phyloP scores from a whole-genome alignment of 2,888 invertebrate species.

The Tolmerus cingulatus region DNA sequence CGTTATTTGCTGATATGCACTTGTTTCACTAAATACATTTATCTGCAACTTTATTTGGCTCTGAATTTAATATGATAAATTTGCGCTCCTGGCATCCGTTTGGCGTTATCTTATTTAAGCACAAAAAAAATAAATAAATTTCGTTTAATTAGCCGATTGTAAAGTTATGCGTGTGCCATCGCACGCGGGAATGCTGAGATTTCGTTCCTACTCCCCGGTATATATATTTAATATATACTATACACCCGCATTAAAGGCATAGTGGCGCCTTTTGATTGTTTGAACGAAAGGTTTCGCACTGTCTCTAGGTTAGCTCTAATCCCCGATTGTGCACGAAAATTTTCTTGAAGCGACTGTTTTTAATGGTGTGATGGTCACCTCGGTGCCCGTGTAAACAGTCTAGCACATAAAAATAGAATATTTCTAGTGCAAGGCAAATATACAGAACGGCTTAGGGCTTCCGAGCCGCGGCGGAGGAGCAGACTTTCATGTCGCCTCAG shows the following conservation, averaged over 20 bases:
- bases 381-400: slow-evolving; percentile 9
- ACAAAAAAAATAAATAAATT: not conserved
- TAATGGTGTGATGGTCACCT: slow-evolving; percentile 30
- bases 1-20: not conserved
- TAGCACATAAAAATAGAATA: slow-evolving; percentile 27
- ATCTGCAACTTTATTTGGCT: not conserved
- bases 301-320: not conserved
- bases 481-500: not conserved
- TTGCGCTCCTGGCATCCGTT: not conserved
- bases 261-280: not conserved
- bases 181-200: not conserved
- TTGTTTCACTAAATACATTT: not conserved
- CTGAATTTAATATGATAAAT: not conserved
- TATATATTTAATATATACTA: not conserved
- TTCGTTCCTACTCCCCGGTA: not conserved
- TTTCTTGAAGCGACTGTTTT: not conserved
- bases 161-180: not conserved
- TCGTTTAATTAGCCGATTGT: not conserved
- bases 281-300: slow-evolving; percentile 14
- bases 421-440: slow-evolving; percentile 26
- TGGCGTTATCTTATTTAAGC: not conserved
- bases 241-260: not conserved
- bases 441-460: not conserved
- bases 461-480: not conserved
- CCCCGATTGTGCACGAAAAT: not conserved